A percentile compares a stretch with the other conserved stretches of the same genome.
Conservation (phyloP, 2,113 vertebrate species). For the Trogon surrucura region DNA sequence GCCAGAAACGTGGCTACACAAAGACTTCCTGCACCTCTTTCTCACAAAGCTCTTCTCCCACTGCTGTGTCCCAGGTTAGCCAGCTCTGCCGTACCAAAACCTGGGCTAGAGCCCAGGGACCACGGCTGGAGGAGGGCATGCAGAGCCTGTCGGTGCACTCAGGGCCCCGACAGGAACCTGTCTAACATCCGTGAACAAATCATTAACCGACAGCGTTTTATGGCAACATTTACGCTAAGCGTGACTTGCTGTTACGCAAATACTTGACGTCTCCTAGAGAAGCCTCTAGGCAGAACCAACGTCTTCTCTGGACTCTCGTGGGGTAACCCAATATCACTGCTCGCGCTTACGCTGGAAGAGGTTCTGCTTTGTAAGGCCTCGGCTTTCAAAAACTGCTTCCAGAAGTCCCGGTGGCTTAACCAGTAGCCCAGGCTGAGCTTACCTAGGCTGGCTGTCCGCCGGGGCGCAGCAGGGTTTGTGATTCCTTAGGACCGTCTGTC, state of each 20-base stretch:
- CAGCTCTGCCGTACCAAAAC: neutral
- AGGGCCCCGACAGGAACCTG: neutral
- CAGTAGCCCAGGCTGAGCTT: neutral
- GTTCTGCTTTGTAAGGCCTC: neutral
- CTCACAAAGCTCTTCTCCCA: neutral
- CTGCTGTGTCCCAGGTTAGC: neutral
- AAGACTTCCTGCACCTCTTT: neutral
- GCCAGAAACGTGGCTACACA: neutral
- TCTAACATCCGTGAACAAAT: neutral
- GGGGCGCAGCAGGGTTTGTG: constrained; percentile 53
- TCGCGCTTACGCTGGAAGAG: neutral
- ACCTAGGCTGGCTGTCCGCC: constrained; percentile 40
- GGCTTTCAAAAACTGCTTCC: neutral
- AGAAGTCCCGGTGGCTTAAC: neutral
- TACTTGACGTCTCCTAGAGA: neutral
- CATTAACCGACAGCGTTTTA: neutral
- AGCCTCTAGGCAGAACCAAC: neutral
- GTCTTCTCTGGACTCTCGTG: neutral
- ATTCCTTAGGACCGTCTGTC: constrained; percentile 56
- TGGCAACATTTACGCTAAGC: neutral
- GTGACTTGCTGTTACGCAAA: neutral
- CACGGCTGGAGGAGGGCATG: neutral
- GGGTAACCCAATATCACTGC: neutral
- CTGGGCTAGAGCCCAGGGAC: neutral
- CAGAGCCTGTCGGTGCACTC: neutral